Conservation (phyloP, 2,113 vertebrate species). For the Ranitomeya variabilis region DNA sequence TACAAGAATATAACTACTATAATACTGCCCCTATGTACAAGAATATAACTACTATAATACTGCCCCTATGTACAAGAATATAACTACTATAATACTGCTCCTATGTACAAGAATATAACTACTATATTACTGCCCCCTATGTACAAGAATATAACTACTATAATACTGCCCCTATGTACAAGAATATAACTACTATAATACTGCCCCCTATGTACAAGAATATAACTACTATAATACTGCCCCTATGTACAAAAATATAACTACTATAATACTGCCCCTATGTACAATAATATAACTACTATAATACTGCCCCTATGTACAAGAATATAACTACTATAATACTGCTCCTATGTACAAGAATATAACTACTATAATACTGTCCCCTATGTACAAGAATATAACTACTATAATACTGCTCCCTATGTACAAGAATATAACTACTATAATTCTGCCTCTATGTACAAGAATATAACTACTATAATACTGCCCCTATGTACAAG, state of each 20-base stretch:
- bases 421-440: neutral
- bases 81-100: neutral
- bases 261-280: neutral
- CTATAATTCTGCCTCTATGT: neutral
- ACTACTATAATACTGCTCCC: neutral
- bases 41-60: conserved; percentile 8
- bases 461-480: conserved; percentile 2
- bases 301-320: neutral
- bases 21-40: neutral
- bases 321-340: conserved; percentile 6
- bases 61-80: neutral
- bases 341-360: neutral
- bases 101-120: neutral
- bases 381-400: neutral
- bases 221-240: neutral
- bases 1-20: neutral
- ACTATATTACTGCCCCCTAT: neutral
- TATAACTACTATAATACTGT: neutral
- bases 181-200: conserved; percentile 10
- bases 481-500: neutral
- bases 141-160: neutral
- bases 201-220: neutral
- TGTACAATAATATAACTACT: neutral
- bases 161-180: neutral
- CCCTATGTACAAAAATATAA: neutral